These are phyloP conservation scores for Azorinus chamasolen DNA, from an alignment of 2,888 invertebrate genomes.

Conservation along the genomic window DNA sequence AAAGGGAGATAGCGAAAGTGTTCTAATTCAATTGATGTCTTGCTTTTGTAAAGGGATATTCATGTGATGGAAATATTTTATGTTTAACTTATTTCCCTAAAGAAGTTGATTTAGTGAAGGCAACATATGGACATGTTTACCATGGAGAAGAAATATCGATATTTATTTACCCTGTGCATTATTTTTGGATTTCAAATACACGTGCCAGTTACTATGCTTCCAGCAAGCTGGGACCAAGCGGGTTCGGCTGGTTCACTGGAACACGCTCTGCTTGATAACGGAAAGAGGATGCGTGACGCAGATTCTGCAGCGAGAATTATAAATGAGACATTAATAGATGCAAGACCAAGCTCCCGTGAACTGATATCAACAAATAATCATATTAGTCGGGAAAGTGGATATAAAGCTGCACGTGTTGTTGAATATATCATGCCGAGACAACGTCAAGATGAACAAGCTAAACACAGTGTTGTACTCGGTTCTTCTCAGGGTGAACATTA, in stretches of 20 bases:
- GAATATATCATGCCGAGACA: slow-evolving; percentile 24
- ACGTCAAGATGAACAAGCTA: slow-evolving; percentile 8
- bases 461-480: slow-evolving; percentile 16
- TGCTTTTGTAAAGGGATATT: not conserved
- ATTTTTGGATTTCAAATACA: slow-evolving; percentile 55
- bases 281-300: no score
- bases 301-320: no score
- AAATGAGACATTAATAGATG: no score
- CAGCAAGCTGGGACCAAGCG: slow-evolving; percentile 23
- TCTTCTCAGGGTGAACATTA: slow-evolving; percentile 21
- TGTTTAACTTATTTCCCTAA: not conserved
- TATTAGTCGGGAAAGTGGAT: slow-evolving; percentile 9
- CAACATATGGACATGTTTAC: not conserved
- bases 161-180: slow-evolving; percentile 37
- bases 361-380: not conserved
- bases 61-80: not conserved
- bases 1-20: no score
- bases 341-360: slow-evolving; percentile 1
- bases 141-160: slow-evolving; percentile 36
- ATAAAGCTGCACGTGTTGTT: slow-evolving; percentile 20
- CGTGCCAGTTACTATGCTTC: slow-evolving; percentile 58
- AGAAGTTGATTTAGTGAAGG: not conserved
- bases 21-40: not conserved
- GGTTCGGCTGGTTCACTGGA: no score
- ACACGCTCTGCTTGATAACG: no score